Evolutionary conservation across 2,113 vertebrate genomes (phyloP).

Genomic region (Cariama cristata): DNA sequence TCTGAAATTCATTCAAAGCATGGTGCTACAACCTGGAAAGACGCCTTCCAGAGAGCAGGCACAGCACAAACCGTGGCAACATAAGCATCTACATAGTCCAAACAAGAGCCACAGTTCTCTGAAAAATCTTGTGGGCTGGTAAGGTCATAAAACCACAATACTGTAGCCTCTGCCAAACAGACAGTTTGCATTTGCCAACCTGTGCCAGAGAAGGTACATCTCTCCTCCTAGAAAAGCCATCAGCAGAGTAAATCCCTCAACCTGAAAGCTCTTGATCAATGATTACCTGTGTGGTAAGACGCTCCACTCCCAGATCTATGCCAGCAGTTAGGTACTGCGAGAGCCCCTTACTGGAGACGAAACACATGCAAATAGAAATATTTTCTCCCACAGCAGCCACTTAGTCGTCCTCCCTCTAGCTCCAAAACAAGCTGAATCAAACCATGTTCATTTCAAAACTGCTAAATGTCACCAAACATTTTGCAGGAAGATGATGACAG

Average conservation of each 20-base stretch:
- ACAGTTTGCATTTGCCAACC: not conserved
- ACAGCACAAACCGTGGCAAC: not conserved
- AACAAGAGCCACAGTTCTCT: not conserved
- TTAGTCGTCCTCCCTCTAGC: not conserved
- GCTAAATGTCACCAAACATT: not conserved
- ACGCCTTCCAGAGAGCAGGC: not conserved
- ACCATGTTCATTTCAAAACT: not conserved
- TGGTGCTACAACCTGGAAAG: not conserved
- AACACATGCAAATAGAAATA: not conserved
- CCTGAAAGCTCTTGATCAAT: not conserved
- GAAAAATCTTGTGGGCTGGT: not conserved
- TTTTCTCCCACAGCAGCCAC: not conserved
- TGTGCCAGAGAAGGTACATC: not conserved
- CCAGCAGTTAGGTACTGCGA: not conserved
- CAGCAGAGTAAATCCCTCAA: not conserved
- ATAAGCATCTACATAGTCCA: not conserved
- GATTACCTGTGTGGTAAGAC: not conserved
- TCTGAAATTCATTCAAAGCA: not conserved
- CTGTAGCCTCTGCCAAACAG: not conserved
- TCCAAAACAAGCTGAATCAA: not conserved
- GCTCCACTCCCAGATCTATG: not conserved
- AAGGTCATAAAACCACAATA: not conserved
- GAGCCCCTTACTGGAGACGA: not conserved
- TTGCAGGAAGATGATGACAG: not conserved
- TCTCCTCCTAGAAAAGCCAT: not conserved